Conservation (phyloP, 2,113 vertebrate genomes). For the Chaetura pelagica region DNA sequence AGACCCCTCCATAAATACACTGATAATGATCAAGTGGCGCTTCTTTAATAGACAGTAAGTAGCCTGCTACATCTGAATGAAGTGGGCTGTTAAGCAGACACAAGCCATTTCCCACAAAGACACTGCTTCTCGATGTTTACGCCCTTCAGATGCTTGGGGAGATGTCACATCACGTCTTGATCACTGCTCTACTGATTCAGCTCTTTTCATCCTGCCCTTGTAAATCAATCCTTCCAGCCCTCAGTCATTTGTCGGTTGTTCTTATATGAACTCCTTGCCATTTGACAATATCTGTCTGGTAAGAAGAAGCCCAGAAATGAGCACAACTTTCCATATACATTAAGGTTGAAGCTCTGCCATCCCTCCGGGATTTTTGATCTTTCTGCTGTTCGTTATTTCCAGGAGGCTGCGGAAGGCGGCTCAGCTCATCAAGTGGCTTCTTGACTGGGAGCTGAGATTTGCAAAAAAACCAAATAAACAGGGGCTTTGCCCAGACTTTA, state of each 20-base stretch:
- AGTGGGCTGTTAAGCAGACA: neutral
- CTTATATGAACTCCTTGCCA: constrained; percentile 32
- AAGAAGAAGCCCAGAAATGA: constrained; percentile 14
- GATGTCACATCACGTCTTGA: constrained; percentile 45
- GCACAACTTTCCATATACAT: constrained; percentile 50
- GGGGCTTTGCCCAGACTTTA: neutral
- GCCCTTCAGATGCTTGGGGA: constrained; percentile 27
- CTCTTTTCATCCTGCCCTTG: constrained; percentile 65
- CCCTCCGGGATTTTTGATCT: constrained; percentile 39
- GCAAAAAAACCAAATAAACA: neutral
- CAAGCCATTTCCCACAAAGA: constrained; percentile 19
- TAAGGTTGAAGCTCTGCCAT: neutral
- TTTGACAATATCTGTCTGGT: constrained; percentile 59
- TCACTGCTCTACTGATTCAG: constrained; percentile 39
- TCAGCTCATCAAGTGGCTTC: neutral
- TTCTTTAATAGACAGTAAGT: neutral
- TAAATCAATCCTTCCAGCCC: constrained; percentile 64
- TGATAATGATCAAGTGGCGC: neutral
- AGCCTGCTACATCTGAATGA: neutral
- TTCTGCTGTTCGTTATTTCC: neutral
- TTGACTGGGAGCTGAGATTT: constrained; percentile 34
- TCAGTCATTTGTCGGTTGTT: constrained; percentile 55
- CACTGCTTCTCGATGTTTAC: neutral
- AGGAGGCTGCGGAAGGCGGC: neutral
- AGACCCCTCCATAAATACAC: neutral